phyloP scores from a whole-genome alignment of 2,113 vertebrate genomes.

The Thamnophis sirtalis region DNA sequence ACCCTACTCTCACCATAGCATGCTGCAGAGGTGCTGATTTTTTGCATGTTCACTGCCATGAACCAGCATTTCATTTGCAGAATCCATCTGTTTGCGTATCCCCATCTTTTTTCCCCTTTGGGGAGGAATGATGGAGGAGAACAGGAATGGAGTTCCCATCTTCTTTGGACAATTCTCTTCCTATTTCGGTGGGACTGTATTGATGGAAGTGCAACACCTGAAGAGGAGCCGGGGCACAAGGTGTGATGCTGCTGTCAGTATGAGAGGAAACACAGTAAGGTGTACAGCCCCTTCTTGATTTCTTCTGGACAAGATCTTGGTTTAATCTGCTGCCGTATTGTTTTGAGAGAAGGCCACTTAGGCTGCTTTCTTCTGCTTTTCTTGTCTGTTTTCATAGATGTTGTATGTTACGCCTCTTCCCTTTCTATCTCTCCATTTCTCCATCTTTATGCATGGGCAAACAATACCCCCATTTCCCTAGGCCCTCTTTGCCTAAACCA shows the following conservation, averaged over 20 bases:
- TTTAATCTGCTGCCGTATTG: neutral
- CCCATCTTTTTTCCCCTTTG: constrained; percentile 37
- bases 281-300: constrained; percentile 31
- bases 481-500: constrained; percentile 37
- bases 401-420: constrained; percentile 37
- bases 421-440: constrained; percentile 4
- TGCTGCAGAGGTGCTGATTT: constrained; percentile 14
- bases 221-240: constrained; percentile 62
- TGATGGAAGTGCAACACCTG: constrained; percentile 61
- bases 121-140: constrained; percentile 59
- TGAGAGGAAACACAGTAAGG: constrained; percentile 34
- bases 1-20: neutral
- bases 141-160: constrained; percentile 62
- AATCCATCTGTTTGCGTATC: constrained; percentile 54
- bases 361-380: constrained; percentile 45
- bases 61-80: constrained; percentile 63
- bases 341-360: constrained; percentile 20
- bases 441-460: constrained; percentile 51
- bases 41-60: constrained; percentile 56
- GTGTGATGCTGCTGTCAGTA: constrained; percentile 32
- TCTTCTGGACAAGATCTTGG: constrained; percentile 44
- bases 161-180: constrained; percentile 51
- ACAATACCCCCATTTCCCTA: constrained; percentile 33
- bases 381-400: constrained; percentile 36
- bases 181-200: constrained; percentile 60